Percentiles rank a stretch among this genome's conserved stretches.
Conservation (phyloP, 2,113 vertebrate genomes). For the Hyla sarda region DNA sequence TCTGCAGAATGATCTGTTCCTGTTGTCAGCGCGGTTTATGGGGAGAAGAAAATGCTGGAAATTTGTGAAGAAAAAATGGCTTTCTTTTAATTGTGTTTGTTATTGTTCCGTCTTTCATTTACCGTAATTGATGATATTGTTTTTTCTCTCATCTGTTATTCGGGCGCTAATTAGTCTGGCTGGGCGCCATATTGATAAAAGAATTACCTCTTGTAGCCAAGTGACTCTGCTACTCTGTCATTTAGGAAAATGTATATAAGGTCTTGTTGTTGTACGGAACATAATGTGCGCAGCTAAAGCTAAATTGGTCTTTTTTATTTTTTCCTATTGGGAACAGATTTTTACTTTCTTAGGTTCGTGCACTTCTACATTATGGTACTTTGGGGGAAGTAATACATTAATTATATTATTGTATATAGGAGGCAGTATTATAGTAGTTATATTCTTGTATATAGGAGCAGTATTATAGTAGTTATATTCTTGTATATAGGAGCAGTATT, state of each 20-base stretch:
- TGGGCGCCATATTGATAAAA: conserved; percentile 34
- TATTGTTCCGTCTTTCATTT: conserved; percentile 23
- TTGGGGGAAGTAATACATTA: too few relatives aligned
- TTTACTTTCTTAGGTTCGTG: not conserved
- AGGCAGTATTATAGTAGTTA: too few relatives aligned
- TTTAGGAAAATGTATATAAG: not conserved
- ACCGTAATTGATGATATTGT: conserved; percentile 35
- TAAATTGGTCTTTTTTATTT: not conserved
- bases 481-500: too few relatives aligned
- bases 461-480: too few relatives aligned
- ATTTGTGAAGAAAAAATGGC: not conserved
- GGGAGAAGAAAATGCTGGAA: conserved; percentile 23
- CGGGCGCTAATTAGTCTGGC: conserved; percentile 28
- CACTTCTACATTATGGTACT: too few relatives aligned
- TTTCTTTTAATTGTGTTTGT: conserved; percentile 29
- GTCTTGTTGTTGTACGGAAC: not conserved
- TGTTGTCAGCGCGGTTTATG: conserved; percentile 16
- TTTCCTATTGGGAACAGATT: not conserved
- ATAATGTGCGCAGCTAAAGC: not conserved
- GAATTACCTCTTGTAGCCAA: conserved; percentile 26
- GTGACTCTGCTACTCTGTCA: conserved; percentile 23
- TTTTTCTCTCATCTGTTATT: conserved; percentile 10
- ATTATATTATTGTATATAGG: too few relatives aligned
- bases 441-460: too few relatives aligned
- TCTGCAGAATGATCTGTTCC: conserved; percentile 11